A percentile compares a stretch with the other conserved stretches of the same genome.
phyloP scores from a whole-genome alignment of 2,113 vertebrate genomes.

The Hyaena hyaena region DNA sequence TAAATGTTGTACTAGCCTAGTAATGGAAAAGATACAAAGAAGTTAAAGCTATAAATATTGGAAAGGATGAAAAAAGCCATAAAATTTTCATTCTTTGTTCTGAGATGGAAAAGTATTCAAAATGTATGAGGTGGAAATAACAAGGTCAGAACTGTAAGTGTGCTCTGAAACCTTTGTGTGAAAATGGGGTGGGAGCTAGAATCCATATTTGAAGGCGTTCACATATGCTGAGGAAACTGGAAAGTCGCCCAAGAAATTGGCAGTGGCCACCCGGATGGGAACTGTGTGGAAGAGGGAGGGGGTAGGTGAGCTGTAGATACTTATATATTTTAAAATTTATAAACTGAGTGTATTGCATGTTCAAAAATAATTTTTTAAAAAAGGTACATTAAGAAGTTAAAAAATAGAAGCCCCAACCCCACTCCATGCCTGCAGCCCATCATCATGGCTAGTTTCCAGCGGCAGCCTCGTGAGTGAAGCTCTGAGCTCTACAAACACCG shows the following conservation, averaged over 20 bases:
- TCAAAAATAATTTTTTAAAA: not conserved
- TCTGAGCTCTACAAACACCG: not conserved
- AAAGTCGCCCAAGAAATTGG: not conserved
- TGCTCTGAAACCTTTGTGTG: not conserved
- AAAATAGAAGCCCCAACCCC: not conserved
- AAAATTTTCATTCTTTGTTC: not conserved
- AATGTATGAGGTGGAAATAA: not conserved
- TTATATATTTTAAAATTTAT: not conserved
- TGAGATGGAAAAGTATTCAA: not conserved
- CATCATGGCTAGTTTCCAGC: not conserved
- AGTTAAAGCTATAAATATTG: not conserved
- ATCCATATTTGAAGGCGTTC: not conserved
- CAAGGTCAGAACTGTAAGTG: not conserved
- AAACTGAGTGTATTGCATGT: not conserved
- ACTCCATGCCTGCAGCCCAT: not conserved
- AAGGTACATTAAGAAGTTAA: not conserved
- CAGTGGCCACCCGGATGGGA: not conserved
- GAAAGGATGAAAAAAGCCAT: not conserved
- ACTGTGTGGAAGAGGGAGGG: not conserved
- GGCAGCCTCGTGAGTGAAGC: not conserved
- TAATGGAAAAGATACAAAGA: conserved; percentile 10
- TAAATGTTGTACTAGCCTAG: not conserved
- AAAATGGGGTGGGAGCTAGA: not conserved
- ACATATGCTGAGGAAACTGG: not conserved
- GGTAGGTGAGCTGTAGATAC: not conserved